A percentile compares a stretch with the other conserved stretches of the same genome.
Evolutionary conservation across 2,113 vertebrate genomes (phyloP).

Genomic region (Pteronura brasiliensis): DNA sequence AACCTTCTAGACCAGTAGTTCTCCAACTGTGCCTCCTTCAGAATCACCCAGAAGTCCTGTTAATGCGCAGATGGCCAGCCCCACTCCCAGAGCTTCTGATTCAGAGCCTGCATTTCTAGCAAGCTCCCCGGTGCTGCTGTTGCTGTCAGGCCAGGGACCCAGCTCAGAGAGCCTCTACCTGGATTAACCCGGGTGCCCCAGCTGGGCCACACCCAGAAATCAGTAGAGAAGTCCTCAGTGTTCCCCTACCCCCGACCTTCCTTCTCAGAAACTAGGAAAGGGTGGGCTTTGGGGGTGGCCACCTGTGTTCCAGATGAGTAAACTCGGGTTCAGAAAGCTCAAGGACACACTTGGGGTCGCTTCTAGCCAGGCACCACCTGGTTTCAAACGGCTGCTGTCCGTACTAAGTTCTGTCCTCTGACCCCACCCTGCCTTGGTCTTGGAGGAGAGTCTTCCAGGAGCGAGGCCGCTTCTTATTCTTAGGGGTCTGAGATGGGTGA

Average conservation of each 20-base stretch:
- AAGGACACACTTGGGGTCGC: not conserved
- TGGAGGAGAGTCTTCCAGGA: not conserved
- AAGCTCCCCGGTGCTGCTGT: accelerated
- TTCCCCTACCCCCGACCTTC: not conserved
- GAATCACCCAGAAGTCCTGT: too few relatives aligned
- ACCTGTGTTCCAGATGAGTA: not conserved
- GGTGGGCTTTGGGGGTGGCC: not conserved
- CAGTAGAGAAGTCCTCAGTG: accelerated
- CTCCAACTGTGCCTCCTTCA: not conserved
- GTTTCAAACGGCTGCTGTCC: not conserved
- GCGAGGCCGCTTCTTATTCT: not conserved
- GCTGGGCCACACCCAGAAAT: accelerated
- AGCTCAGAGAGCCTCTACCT: too few relatives aligned
- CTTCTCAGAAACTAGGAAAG: not conserved
- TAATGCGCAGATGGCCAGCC: not conserved
- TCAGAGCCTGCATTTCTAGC: not conserved
- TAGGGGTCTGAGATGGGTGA: not conserved
- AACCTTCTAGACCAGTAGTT: not conserved
- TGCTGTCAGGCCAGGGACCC: not conserved
- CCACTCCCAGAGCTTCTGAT: not conserved
- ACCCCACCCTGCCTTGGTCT: not conserved
- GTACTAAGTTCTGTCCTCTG: not conserved
- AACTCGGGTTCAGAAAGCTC: not conserved
- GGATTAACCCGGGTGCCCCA: accelerated
- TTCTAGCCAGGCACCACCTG: not conserved